Evolutionary conservation across 2,888 invertebrate genomes (phyloP).

Genomic region (Nephrotoma appendiculata): DNA sequence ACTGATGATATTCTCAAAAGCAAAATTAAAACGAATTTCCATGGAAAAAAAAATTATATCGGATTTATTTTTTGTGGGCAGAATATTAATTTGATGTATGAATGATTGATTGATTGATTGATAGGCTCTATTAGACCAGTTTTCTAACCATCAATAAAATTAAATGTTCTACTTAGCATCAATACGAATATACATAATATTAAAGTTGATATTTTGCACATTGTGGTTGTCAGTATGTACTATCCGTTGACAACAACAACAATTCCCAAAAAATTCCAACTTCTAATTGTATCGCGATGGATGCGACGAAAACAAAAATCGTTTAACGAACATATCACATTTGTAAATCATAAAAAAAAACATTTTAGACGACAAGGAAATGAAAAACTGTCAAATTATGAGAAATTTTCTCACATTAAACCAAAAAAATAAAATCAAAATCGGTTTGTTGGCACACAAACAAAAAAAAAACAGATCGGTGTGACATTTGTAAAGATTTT

Average conservation of each 20-base stretch:
- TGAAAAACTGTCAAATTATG: not conserved
- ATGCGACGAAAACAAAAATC: not conserved
- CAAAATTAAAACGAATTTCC: not conserved
- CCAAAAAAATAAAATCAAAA: not conserved
- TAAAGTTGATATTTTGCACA: not conserved
- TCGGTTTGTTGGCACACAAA: not conserved
- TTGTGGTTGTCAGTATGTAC: not conserved
- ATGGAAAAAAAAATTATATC: not conserved
- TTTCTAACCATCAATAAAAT: not conserved
- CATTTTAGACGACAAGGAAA: not conserved
- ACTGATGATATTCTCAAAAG: not conserved
- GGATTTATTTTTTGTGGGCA: not conserved
- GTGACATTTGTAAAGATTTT: not conserved
- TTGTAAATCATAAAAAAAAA: not conserved
- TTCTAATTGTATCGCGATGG: not conserved
- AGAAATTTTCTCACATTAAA: not conserved
- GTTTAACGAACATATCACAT: not conserved
- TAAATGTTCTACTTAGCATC: not conserved
- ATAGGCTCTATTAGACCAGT: not conserved
- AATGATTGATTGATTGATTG: not conserved
- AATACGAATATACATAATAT: not conserved
- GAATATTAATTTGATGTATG: not conserved
- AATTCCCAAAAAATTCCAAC: not conserved
- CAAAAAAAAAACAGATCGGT: not conserved
- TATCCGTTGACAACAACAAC: not conserved